Conservation (phyloP, 2,113 vertebrate species). For the Triplophysa siluroides region DNA sequence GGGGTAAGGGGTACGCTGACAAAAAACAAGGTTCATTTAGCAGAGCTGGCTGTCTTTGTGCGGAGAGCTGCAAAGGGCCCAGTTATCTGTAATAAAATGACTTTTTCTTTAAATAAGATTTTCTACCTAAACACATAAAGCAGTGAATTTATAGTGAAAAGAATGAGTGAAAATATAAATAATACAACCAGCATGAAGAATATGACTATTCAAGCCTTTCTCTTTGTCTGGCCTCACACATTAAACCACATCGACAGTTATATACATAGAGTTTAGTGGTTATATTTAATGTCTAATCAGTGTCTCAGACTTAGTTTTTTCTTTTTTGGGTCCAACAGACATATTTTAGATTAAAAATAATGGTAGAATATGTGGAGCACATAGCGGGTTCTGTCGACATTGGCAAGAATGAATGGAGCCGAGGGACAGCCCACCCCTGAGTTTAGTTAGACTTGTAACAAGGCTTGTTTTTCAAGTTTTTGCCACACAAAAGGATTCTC, state of each 20-base stretch:
- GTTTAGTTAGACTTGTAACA: conserved; percentile 37
- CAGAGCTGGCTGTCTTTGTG: conserved; percentile 24
- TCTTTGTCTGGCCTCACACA: neutral
- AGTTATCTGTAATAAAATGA: conserved; percentile 39
- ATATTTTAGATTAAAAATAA: conserved; percentile 39
- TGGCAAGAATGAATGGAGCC: conserved; percentile 38
- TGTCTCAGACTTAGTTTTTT: conserved; percentile 24
- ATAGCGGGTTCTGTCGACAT: conserved; percentile 28
- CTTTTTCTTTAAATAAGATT: conserved; percentile 4
- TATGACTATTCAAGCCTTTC: neutral
- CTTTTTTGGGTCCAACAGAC: neutral
- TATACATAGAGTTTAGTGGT: conserved; percentile 42
- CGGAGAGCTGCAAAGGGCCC: neutral
- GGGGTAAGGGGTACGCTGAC: conserved; percentile 47
- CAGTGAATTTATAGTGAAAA: neutral
- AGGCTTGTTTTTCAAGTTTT: conserved; percentile 43
- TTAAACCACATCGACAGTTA: conserved; percentile 21
- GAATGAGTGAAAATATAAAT: conserved; percentile 11
- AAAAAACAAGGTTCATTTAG: conserved; percentile 49
- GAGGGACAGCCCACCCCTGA: conserved; percentile 24
- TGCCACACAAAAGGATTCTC: conserved; percentile 34
- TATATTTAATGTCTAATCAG: conserved; percentile 42
- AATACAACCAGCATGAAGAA: conserved; percentile 6
- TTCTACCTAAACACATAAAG: conserved; percentile 7
- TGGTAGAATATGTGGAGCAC: conserved; percentile 32